phyloP scores from a whole-genome alignment of 2,113 vertebrate genomes.

The Elachura formosa region DNA sequence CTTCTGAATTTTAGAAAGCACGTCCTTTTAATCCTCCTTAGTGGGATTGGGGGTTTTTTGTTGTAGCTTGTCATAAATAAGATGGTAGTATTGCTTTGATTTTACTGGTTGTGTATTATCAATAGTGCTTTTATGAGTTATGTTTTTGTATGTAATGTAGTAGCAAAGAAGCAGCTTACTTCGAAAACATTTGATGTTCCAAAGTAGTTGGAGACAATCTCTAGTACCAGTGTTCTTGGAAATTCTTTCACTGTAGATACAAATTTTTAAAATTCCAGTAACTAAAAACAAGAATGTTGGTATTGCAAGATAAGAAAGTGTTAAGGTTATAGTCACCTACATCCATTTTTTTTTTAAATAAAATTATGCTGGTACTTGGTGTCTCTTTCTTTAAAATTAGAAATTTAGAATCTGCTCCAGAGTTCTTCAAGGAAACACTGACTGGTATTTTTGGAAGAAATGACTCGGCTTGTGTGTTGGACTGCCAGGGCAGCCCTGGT shows the following conservation, averaged over 20 bases:
- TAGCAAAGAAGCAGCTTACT: background rate
- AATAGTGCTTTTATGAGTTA: background rate
- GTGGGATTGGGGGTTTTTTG: background rate
- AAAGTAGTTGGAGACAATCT: background rate
- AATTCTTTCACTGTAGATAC: background rate
- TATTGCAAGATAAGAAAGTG: background rate
- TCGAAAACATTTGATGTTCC: background rate
- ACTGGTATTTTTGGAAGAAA: background rate
- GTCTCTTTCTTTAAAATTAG: background rate
- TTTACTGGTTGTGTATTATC: background rate
- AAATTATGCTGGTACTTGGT: background rate
- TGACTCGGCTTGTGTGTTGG: background rate
- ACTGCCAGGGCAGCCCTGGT: background rate
- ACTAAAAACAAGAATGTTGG: background rate
- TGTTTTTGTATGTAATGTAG: accelerated
- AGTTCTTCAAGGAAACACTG: background rate
- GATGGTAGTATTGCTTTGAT: background rate
- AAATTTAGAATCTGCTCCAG: background rate
- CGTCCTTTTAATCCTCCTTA: background rate
- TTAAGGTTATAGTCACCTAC: background rate
- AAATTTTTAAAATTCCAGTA: background rate
- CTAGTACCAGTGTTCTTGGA: background rate
- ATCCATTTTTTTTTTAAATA: background rate
- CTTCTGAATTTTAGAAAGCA: background rate
- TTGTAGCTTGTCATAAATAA: background rate